phyloP scores from a whole-genome alignment of 30 jellyfish, hydroid and myxozoan genomes.

The Aurelia sp. region DNA sequence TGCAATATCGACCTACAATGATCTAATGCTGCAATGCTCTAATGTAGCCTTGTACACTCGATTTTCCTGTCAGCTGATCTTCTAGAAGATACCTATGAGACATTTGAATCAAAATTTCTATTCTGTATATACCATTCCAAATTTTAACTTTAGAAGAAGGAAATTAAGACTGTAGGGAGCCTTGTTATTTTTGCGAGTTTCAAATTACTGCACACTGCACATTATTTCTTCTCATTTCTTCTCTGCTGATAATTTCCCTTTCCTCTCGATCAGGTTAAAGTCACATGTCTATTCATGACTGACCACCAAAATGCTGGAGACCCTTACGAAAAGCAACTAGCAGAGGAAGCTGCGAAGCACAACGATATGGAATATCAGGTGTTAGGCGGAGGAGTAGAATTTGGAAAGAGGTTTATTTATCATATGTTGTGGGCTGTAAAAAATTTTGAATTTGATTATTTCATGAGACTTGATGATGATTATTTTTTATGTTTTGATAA shows the following conservation, averaged over 20 bases:
- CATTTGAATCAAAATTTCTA: background rate
- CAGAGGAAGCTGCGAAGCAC: conserved; percentile 36
- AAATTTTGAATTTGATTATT: conserved; percentile 76
- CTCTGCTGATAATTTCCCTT: background rate
- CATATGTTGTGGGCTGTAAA: conserved; percentile 92
- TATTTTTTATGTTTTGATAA: conserved; percentile 76
- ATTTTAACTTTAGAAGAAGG: no score
- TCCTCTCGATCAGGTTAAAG: conserved; percentile 49
- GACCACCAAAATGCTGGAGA: conserved; percentile 38
- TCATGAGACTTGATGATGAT: conserved; percentile 90
- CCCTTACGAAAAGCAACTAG: conserved; percentile 11
- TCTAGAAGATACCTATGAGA: conserved; percentile 75
- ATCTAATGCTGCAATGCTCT: conserved; percentile 77
- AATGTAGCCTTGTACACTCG: conserved; percentile 87
- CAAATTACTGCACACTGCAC: background rate
- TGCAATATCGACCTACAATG: no score
- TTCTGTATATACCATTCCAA: background rate
- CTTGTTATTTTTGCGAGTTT: background rate
- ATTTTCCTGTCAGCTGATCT: conserved; percentile 84
- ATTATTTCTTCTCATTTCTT: background rate
- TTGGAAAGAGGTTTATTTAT: conserved; percentile 81
- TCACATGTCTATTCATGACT: conserved; percentile 84
- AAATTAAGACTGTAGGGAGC: background rate
- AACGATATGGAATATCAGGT: conserved; percentile 76
- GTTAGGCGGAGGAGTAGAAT: conserved; percentile 82